Conservation (phyloP, 2,113 vertebrate genomes). For the Entomyzon cyanotis region DNA sequence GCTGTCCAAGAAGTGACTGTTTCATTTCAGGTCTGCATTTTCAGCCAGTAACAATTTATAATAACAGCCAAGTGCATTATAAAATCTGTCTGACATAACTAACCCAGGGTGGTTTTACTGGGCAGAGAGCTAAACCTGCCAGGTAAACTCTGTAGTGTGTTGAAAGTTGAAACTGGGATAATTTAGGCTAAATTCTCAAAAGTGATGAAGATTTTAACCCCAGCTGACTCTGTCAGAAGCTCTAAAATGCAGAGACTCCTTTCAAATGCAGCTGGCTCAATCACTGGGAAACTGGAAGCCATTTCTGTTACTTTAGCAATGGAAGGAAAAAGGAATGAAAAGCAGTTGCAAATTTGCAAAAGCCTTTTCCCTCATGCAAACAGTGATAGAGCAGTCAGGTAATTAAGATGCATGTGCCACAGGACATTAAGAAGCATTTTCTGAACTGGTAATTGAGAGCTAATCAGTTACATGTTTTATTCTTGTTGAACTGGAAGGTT, state of each 20-base stretch:
- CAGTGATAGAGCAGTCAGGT: not conserved
- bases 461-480: not conserved
- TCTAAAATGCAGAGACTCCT: not conserved
- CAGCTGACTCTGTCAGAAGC: not conserved
- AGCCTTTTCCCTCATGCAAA: not conserved
- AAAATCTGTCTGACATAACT: not conserved
- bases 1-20: not conserved
- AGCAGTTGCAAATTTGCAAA: not conserved
- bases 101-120: not conserved
- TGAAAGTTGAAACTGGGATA: not conserved
- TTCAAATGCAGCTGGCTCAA: not conserved
- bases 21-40: not conserved
- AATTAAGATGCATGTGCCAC: not conserved
- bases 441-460: not conserved
- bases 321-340: not conserved
- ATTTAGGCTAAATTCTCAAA: not conserved
- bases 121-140: not conserved
- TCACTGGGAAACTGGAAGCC: not conserved
- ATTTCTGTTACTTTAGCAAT: not conserved
- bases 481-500: not conserved
- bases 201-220: not conserved
- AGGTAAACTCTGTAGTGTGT: accelerated
- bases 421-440: not conserved
- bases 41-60: not conserved
- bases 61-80: not conserved